These are phyloP conservation scores for Theretra japonica DNA, from an alignment of 2,888 invertebrate species.

Conservation along the genomic window DNA sequence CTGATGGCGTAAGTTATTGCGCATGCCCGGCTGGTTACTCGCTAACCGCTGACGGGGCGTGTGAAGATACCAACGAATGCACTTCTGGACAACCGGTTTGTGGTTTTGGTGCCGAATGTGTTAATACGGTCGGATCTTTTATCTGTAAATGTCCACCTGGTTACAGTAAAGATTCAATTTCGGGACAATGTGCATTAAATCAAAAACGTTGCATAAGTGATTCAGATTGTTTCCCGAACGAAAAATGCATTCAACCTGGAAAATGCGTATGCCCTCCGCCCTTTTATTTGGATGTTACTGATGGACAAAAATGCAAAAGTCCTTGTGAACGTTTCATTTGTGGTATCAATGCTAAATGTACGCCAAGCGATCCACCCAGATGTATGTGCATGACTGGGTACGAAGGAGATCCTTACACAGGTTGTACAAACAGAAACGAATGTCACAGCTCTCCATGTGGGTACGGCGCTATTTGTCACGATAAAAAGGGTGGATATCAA, in stretches of 20 bases:
- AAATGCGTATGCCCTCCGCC: conserved; percentile 96
- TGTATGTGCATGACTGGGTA: conserved; percentile 95
- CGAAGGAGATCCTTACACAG: conserved; percentile 93
- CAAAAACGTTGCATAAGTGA: conserved; percentile 93
- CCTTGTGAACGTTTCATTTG: conserved; percentile 96
- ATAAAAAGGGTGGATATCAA: conserved; percentile 93
- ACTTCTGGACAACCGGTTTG: conserved; percentile 90
- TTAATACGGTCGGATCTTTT: conserved; percentile 91
- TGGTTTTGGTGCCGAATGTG: conserved; percentile 94
- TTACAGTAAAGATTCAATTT: conserved; percentile 92
- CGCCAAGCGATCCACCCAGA: conserved; percentile 94
- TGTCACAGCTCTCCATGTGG: conserved; percentile 93
- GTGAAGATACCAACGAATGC: conserved; percentile 94
- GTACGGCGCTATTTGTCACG: conserved; percentile 94
- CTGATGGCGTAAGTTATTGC: conserved; percentile 96
- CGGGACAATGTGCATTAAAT: conserved; percentile 92
- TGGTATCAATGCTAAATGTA: conserved; percentile 95
- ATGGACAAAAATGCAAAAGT: conserved; percentile 95
- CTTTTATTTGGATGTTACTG: conserved; percentile 92
- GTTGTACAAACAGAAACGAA: conserved; percentile 94
- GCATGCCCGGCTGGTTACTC: conserved; percentile 95
- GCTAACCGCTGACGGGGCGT: conserved; percentile 91
- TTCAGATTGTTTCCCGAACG: conserved; percentile 93
- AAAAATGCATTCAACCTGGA: conserved; percentile 96
- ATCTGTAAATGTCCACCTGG: conserved; percentile 93